Evolutionary conservation across 1,140 invertebrate species (phyloP), one percentile per base, ranked within the genome.

Genomic region (Drosophila ficusphila): DNA sequence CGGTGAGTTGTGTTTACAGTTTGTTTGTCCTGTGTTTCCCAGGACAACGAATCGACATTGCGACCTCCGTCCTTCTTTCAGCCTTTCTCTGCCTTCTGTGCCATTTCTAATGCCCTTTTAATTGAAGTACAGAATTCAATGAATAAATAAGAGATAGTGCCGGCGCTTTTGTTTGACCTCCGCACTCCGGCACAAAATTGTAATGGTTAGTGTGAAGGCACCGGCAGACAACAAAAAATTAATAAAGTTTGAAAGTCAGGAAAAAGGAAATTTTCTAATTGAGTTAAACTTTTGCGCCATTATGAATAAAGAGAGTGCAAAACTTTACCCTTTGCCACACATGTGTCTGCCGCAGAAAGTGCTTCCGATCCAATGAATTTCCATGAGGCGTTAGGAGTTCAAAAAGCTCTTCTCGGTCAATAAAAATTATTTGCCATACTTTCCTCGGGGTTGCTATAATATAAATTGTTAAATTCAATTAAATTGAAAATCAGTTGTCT

Each of bases 101-200:
- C 18, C 27, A 27, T 27, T 76, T 83, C 65, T 85, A 85, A 85
- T 85, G 79, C 56, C 71, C 76, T 85, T 85, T 85, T 85, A 85
- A 85, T 85, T 85, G 75, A 85, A 85, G 75, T 64, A 71, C 56
- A 76, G 69, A 85, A 85, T 71, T 85, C 79, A 76, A 68, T 85
- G 79, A 85, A 85, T 85, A 85, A 85, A 79, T 78, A 82, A 82
- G 29, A 82, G 78, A 69, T 81, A 76, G 71, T 58, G 42, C 34
- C 57, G 61, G 68, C 56, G 54, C 52, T 42, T 23, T 77, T 58
- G 51, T 74, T 52, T 62, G 33, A 27, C 21, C 44, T 23, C 18
- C 19, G 12, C 8, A 29, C 19, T 25, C 19, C 7, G 9, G 16
- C 16, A 12, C 25, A 41, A 38, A 41, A 11, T 23, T 23, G 42